These are phyloP conservation scores for Xestia sexstrigata DNA, from an alignment of 2,888 invertebrate genomes.

Conservation along the genomic window DNA sequence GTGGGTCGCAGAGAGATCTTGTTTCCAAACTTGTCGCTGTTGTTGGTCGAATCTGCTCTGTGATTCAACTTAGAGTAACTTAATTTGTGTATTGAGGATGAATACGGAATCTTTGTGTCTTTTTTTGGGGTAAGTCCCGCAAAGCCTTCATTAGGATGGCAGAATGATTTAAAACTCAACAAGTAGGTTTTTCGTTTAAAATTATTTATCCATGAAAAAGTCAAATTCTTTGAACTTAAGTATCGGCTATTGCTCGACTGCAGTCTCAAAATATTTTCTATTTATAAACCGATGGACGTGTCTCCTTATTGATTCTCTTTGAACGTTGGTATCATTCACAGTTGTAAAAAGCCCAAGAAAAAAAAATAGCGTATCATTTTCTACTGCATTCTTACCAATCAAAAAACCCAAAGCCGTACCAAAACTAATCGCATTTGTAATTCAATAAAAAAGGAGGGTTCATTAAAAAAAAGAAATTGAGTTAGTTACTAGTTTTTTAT, in stretches of 20 bases:
- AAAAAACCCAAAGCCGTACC: conserved; percentile 22
- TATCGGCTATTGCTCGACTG: neutral
- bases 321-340: neutral
- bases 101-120: conserved; percentile 63
- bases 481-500: too few species aligned
- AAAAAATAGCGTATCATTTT: conserved; percentile 30
- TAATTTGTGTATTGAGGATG: conserved; percentile 37
- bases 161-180: neutral
- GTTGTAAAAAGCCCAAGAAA: too few species aligned
- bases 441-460: neutral
- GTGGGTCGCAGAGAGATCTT: conserved; percentile 62
- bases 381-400: conserved; percentile 27
- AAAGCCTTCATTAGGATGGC: neutral
- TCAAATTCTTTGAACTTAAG: neutral
- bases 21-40: conserved; percentile 60
- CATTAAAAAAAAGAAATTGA: conserved; percentile 12
- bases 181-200: neutral
- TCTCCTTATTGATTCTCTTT: neutral
- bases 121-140: conserved; percentile 32
- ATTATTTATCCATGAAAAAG: neutral
- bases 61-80: conserved; percentile 48
- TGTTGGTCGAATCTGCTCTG: conserved; percentile 39
- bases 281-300: neutral
- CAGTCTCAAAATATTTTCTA: neutral
- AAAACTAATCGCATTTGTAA: conserved; percentile 38